A percentile compares a stretch with the other conserved stretches of the same genome.
Evolutionary conservation across 1,140 invertebrate genomes (phyloP).

Genomic region (Glossosoma conforme): DNA sequence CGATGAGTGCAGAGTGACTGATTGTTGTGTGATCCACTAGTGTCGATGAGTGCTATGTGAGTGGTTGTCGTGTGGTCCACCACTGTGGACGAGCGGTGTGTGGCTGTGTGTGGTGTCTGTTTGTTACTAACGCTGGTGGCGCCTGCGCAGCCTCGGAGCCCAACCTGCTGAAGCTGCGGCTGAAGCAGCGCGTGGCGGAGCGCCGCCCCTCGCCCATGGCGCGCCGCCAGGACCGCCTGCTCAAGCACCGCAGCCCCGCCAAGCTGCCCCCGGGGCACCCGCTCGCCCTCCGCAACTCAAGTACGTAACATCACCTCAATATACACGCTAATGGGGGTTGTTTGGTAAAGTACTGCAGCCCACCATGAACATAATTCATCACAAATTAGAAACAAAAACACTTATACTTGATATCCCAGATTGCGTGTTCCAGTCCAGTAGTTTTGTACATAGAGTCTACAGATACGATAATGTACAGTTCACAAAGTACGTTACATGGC

Average conservation of each 20-base stretch:
- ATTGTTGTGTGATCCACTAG: no score
- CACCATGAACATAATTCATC: background rate
- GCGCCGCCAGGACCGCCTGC: conserved; percentile 71
- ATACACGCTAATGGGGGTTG: no score
- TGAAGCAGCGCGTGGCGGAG: conserved; percentile 93
- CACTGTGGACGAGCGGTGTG: no score
- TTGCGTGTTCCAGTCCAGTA: no score
- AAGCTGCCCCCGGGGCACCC: conserved; percentile 63
- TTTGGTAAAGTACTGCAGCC: background rate
- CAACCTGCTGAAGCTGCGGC: conserved; percentile 92
- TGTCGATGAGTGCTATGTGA: no score
- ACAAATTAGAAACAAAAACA: background rate
- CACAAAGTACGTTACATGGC: no score
- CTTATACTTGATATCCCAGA: no score
- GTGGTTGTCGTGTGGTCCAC: no score
- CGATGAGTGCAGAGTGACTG: no score
- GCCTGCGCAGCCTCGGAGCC: conserved; percentile 89
- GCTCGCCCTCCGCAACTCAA: conserved; percentile 50
- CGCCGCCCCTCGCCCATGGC: conserved; percentile 81
- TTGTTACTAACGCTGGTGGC: no score
- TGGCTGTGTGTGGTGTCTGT: conserved; percentile 29
- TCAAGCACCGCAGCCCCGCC: conserved; percentile 65
- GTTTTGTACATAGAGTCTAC: no score
- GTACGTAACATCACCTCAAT: conserved; percentile 61
- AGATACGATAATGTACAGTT: no score